A percentile compares a stretch with the other conserved stretches of the same genome.
These are phyloP conservation scores for Smutsia gigantea DNA, from an alignment of 2,797 vertebrate species.

Conservation along the genomic window DNA sequence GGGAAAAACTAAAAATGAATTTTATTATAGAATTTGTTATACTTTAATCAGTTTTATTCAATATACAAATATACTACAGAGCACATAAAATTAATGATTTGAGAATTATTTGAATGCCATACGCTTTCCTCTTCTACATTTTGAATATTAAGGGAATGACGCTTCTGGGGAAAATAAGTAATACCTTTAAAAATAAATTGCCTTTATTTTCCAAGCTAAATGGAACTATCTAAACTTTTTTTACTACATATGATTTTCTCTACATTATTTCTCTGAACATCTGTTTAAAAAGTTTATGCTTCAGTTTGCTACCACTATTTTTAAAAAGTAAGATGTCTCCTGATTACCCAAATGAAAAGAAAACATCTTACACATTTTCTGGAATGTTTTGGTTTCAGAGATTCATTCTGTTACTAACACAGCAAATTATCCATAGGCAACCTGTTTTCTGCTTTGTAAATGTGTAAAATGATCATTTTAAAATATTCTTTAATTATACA, in stretches of 20 bases:
- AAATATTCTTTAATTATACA: neutral
- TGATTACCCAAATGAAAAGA: neutral
- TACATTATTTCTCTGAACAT: neutral
- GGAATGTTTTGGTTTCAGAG: neutral
- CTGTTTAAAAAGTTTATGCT: neutral
- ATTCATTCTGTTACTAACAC: neutral
- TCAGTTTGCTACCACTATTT: conserved; percentile 27
- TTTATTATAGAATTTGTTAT: neutral
- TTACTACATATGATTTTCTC: neutral
- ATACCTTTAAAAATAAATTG: neutral
- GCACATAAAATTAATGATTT: neutral
- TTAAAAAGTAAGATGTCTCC: neutral
- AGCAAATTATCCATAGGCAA: neutral
- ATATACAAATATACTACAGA: neutral
- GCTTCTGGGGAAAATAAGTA: neutral
- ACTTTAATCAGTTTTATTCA: neutral
- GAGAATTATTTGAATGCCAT: neutral
- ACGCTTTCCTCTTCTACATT: neutral
- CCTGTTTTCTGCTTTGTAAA: neutral
- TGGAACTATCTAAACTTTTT: neutral
- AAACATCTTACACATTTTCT: neutral
- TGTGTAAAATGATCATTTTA: neutral
- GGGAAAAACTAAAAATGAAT: neutral
- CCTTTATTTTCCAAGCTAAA: neutral
- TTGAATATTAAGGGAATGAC: neutral